phyloP scores from a whole-genome alignment of 2,888 invertebrate species.

The Drosophila meridiana region DNA sequence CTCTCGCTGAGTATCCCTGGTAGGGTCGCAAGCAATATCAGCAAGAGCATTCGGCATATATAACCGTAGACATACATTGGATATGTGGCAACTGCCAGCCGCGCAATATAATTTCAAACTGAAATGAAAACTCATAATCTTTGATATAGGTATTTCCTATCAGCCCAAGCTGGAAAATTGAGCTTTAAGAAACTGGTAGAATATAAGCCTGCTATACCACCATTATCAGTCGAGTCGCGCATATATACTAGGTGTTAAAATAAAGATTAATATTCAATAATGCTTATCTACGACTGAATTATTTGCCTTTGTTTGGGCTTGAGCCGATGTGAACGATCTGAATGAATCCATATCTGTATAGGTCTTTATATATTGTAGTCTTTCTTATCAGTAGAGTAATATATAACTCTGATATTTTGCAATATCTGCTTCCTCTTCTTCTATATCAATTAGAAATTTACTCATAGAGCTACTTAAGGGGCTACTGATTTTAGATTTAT shows the following conservation, averaged over 20 bases:
- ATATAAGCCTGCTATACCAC: no score
- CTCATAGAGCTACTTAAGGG: neutral
- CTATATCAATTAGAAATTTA: neutral
- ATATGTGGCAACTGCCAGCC: neutral
- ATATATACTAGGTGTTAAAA: neutral
- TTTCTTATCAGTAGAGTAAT: neutral
- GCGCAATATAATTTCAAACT: neutral
- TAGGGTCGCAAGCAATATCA: neutral
- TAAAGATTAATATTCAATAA: no score
- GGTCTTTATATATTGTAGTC: no score
- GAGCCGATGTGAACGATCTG: neutral
- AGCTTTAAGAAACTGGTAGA: neutral
- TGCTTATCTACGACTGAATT: neutral
- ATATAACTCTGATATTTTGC: neutral
- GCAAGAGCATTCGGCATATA: neutral
- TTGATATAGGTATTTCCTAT: neutral
- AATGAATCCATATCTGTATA: neutral
- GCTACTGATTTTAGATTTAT: neutral
- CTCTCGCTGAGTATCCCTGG: neutral
- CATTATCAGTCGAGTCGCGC: neutral
- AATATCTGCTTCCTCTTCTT: neutral
- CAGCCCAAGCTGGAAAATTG: neutral
- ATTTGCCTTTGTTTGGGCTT: neutral
- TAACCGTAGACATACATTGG: neutral
- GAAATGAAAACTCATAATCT: neutral